Evolutionary conservation across 2,113 vertebrate genomes (phyloP), one percentile per base, ranked within the genome.

Genomic region (Podarcis muralis): DNA sequence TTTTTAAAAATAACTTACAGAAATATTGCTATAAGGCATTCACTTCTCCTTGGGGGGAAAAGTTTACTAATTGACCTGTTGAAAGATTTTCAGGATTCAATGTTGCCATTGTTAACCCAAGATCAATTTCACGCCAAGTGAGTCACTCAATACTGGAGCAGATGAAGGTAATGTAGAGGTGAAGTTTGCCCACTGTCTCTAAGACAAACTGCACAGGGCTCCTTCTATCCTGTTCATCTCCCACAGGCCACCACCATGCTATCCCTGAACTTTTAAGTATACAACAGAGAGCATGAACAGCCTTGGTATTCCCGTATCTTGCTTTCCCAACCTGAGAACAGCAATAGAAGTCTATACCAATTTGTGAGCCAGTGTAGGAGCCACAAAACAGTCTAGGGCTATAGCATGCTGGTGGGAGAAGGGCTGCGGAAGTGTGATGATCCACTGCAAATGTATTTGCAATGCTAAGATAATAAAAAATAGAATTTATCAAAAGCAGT

Each of bases 51-150:
- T 66, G 2, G 66, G 75, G 6, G 68, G 9, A 43, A 43, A 37
- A 80, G 59, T 30, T 48, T 86, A 89, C n/a, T 87, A 79, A 66
- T 32, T 84, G 30, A 87, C 4, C 13, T 86, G 68, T 48, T 23
- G 88, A 3, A 84, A 88, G 91, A 89, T 89, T 94, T 62, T 53
- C n/a, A 91, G 16, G 88, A 88, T 53, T 20, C 72, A 57, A 0
- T 27, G 25, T 75, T 68, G 85, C 88, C 53, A 88, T 68, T 88
- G 30, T 83, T 88, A 83, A 86, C 72, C 68, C 68, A 86, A 27
- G 7, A 0, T 0, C 12, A 87, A 86, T 91, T 92, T 88, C 9
- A 0, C 72, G 76, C 87, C 23, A 57, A 81, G 32, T 53, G 30
- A 16, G 6, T 57, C n/a, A 12, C 16, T 53, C 35, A 62, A 4